Percentiles rank a stretch among this genome's conserved stretches.
phyloP scores from a whole-genome alignment of 2,797 vertebrate species.

The Falco columbarius region DNA sequence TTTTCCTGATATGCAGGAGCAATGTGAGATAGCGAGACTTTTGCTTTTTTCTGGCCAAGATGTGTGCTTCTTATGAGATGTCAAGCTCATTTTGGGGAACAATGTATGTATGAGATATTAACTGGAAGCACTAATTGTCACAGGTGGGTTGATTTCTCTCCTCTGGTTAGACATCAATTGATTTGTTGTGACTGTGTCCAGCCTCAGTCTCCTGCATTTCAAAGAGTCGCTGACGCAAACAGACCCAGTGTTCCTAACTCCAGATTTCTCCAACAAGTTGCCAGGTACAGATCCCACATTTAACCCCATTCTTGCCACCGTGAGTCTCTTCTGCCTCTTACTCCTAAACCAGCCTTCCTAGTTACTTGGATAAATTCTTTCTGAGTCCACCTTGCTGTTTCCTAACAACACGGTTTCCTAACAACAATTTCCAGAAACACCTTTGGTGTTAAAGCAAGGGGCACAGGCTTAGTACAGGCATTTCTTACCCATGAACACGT shows the following conservation, averaged over 20 bases:
- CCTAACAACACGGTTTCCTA: background rate
- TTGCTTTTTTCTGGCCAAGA: background rate
- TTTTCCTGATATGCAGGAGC: background rate
- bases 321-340: background rate
- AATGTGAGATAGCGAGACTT: background rate
- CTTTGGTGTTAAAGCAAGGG: background rate
- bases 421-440: background rate
- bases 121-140: background rate
- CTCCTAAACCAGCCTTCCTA: background rate
- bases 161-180: background rate
- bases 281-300: background rate
- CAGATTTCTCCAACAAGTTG: background rate
- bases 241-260: background rate
- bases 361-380: background rate
- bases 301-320: background rate
- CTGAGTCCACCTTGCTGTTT: background rate
- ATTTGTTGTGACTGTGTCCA: background rate
- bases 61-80: background rate
- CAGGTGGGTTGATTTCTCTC: background rate
- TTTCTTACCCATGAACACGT: background rate
- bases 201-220: background rate
- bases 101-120: background rate
- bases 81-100: background rate
- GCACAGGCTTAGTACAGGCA: background rate
- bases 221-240: background rate